These are phyloP conservation scores for Drosophila paramelanica DNA, from an alignment of 2,888 invertebrate genomes.

Conservation along the genomic window DNA sequence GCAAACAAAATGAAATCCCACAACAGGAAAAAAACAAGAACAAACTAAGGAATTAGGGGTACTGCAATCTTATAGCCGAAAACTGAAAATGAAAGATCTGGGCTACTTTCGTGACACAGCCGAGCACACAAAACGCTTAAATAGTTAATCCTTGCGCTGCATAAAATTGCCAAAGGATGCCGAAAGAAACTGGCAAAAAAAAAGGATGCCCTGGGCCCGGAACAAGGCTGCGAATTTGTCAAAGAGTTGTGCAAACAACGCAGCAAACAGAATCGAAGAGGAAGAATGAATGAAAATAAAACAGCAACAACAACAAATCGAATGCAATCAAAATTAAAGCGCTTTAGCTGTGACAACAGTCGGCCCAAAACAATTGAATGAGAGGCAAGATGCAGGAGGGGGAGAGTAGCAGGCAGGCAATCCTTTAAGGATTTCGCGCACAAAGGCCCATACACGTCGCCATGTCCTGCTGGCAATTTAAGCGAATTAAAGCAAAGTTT, in stretches of 20 bases:
- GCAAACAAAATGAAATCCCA: conserved; percentile 54
- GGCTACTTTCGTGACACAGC: conserved; percentile 66
- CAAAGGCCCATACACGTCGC: conserved; percentile 31
- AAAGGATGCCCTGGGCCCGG: conserved; percentile 41
- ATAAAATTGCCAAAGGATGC: conserved; percentile 56
- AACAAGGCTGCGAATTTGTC: conserved; percentile 75
- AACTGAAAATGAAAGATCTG: conserved; percentile 32
- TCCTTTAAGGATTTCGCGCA: conserved; percentile 65
- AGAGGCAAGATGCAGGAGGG: conserved; percentile 2
- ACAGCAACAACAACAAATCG: conserved; percentile 65
- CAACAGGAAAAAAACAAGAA: conserved; percentile 24
- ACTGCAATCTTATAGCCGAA: background rate
- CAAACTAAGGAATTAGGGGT: conserved; percentile 27
- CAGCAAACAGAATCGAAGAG: conserved; percentile 16
- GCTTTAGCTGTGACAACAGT: conserved; percentile 78
- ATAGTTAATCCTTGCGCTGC: conserved; percentile 73
- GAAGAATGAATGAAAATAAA: conserved; percentile 25
- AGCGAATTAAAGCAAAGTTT: conserved; percentile 77
- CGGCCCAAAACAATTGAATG: conserved; percentile 64
- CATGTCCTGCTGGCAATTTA: conserved; percentile 76
- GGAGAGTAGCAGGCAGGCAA: conserved; percentile 30
- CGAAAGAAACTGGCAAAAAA: conserved; percentile 11
- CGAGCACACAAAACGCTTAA: conserved; percentile 56
- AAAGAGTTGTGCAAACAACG: conserved; percentile 73
- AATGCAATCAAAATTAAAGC: conserved; percentile 81